A percentile compares a stretch with the other conserved stretches of the same genome.
phyloP scores from a whole-genome alignment of 1,140 invertebrate genomes.

The Zophobas morio region DNA sequence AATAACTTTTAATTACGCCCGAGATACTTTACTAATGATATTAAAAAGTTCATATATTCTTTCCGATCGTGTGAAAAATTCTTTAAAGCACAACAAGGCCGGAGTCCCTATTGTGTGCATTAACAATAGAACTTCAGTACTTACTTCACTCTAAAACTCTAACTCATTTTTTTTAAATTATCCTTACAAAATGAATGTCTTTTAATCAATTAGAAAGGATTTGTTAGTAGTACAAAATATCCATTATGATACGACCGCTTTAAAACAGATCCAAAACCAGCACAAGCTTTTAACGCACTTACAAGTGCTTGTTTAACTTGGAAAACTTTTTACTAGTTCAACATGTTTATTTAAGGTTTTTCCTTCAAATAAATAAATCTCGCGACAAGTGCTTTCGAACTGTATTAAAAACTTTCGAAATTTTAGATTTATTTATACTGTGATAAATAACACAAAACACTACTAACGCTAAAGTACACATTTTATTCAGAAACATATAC shows the following conservation, averaged over 20 bases:
- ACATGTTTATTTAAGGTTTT: slow-evolving; percentile 49
- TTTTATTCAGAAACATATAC: too few species aligned
- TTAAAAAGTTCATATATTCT: not conserved
- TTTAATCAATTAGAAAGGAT: slow-evolving; percentile 33
- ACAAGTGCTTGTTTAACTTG: slow-evolving; percentile 44
- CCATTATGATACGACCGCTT: slow-evolving; percentile 29
- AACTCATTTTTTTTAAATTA: slow-evolving; percentile 13
- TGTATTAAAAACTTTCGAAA: slow-evolving; percentile 24
- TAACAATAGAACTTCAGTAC: slow-evolving; percentile 21
- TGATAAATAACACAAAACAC: too few species aligned
- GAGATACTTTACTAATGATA: not conserved
- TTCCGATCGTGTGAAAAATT: slow-evolving; percentile 5
- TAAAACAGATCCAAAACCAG: slow-evolving; percentile 27
- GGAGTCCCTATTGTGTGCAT: slow-evolving; percentile 8
- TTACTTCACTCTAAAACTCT: not conserved
- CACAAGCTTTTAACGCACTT: slow-evolving; percentile 38
- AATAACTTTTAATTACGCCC: slow-evolving; percentile 15
- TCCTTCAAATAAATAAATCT: slow-evolving; percentile 41
- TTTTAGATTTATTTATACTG: not conserved
- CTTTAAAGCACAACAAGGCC: slow-evolving; percentile 16
- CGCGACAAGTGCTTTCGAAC: slow-evolving; percentile 31
- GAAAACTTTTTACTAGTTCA: slow-evolving; percentile 40
- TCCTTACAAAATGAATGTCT: not conserved
- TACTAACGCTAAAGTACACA: too few species aligned
- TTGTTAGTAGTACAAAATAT: slow-evolving; percentile 21